A percentile compares a stretch with the other conserved stretches of the same genome.
Evolutionary conservation across 2,113 vertebrate genomes (phyloP).

Genomic region (Syngnathus scovelli): DNA sequence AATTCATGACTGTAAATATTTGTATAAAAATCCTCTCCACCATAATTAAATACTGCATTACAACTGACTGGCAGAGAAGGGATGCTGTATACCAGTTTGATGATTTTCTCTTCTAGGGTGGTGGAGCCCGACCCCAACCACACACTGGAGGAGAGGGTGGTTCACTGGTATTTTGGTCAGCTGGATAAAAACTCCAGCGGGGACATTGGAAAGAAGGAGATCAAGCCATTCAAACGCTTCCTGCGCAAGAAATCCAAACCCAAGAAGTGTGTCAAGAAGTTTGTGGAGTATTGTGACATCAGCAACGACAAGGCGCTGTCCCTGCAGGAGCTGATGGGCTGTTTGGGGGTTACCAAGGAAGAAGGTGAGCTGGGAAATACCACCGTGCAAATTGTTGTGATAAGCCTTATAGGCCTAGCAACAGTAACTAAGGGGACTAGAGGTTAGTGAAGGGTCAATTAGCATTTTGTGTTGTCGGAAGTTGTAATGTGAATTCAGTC

Average conservation of each 20-base stretch:
- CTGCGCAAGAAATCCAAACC: conserved; percentile 95
- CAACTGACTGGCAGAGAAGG: background rate
- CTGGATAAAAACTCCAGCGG: conserved; percentile 91
- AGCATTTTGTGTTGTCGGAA: background rate
- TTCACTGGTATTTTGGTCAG: conserved; percentile 94
- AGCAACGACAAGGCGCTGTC: conserved; percentile 89
- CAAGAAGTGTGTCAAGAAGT: conserved; percentile 95
- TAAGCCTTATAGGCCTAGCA: background rate
- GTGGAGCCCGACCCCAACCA: conserved; percentile 92
- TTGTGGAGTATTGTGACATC: conserved; percentile 93
- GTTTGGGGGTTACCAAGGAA: conserved; percentile 86
- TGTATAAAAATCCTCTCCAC: background rate
- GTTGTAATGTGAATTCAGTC: background rate
- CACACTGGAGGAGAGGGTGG: conserved; percentile 92
- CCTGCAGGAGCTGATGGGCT: conserved; percentile 89
- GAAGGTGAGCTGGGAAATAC: conserved; percentile 66
- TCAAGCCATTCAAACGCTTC: conserved; percentile 93
- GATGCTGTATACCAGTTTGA: background rate
- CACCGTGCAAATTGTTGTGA: background rate
- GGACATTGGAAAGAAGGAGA: conserved; percentile 94
- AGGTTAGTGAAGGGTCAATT: conserved; percentile 1
- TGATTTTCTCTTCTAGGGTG: conserved; percentile 67
- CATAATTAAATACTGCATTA: background rate
- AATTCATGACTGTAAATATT: too few relatives aligned
- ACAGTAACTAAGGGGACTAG: conserved; percentile 3